These are phyloP conservation scores for Clarias fuscus DNA, from an alignment of 2,797 vertebrate species.

Conservation along the genomic window DNA sequence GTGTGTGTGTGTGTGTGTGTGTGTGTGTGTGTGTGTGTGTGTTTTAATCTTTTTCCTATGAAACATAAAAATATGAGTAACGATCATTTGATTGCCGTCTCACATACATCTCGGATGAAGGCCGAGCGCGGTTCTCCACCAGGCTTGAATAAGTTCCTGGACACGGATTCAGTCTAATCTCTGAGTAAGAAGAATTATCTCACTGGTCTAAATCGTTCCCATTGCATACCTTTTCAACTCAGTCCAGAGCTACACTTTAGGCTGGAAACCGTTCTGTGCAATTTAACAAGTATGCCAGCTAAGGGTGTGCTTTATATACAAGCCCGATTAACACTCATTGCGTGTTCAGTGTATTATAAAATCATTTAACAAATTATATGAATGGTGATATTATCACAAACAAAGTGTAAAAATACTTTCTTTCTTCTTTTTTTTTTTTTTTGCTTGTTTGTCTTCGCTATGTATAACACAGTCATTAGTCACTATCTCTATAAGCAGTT, in stretches of 20 bases:
- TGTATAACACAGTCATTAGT: conserved; percentile 19
- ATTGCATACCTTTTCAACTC: neutral
- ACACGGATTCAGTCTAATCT: neutral
- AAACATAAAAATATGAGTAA: neutral
- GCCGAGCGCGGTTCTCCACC: neutral
- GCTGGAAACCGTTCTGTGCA: conserved; percentile 10
- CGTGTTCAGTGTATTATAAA: conserved; percentile 7
- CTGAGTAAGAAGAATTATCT: neutral
- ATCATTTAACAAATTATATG: neutral
- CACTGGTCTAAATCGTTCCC: neutral
- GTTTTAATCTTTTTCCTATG: neutral
- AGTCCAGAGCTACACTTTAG: neutral
- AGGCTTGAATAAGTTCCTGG: neutral
- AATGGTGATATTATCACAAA: neutral
- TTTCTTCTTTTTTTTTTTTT: neutral
- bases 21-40: too few relatives aligned
- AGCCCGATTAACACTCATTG: neutral
- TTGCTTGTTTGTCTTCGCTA: neutral
- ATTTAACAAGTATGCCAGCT: conserved; percentile 11
- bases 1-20: too few relatives aligned
- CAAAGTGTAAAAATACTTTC: neutral
- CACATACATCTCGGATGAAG: neutral
- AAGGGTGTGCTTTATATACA: neutral
- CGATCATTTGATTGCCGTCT: conserved; percentile 4
- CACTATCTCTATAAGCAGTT: conserved; percentile 7